Evolutionary conservation across 2,797 vertebrate species (phyloP).

Genomic region (Argya squamiceps): DNA sequence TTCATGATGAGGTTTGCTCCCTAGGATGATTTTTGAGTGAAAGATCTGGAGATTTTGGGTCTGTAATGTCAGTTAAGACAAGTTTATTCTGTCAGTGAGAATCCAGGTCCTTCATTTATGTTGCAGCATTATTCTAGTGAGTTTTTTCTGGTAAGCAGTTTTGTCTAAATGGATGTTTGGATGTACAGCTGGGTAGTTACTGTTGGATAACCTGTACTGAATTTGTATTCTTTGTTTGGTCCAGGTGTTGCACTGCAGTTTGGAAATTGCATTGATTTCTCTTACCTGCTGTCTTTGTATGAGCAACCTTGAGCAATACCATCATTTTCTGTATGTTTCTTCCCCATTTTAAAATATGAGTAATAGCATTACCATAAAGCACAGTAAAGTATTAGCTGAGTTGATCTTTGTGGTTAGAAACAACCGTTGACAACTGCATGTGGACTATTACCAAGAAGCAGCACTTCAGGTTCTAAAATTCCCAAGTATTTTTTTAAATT

Average conservation of each 20-base stretch:
- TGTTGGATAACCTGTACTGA: neutral
- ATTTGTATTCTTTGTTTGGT: neutral
- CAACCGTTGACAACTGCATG: neutral
- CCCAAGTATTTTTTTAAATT: neutral
- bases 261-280: slow-evolving; percentile 15
- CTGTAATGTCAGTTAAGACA: neutral
- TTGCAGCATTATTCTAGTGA: neutral
- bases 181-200: neutral
- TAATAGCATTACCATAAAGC: neutral
- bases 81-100: neutral
- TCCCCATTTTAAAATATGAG: neutral
- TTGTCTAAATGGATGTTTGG: neutral
- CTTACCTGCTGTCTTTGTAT: neutral
- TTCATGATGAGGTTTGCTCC: neutral
- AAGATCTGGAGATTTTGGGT: neutral
- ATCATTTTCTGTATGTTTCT: neutral
- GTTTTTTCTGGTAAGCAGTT: neutral
- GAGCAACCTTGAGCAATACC: slow-evolving; percentile 7
- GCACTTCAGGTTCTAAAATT: neutral
- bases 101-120: neutral
- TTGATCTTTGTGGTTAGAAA: neutral
- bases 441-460: neutral
- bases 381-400: neutral
- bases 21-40: neutral
- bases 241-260: neutral